Evolutionary conservation across 1,140 invertebrate species (phyloP).

Genomic region (Drosophila navojoa): DNA sequence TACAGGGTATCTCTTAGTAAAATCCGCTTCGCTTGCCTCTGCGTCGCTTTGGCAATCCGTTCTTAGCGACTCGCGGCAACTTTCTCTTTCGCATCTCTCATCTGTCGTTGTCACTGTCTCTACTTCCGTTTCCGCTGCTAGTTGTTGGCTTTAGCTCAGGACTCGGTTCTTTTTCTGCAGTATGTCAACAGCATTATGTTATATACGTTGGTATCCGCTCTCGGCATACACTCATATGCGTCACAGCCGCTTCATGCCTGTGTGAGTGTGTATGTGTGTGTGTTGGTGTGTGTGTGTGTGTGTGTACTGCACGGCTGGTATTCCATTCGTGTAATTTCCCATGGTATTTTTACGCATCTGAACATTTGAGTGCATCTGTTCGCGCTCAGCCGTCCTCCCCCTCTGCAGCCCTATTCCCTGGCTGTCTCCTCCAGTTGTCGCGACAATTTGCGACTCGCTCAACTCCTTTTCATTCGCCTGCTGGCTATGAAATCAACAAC

Average conservation of each 20-base stretch:
- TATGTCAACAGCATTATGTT: conserved; percentile 77
- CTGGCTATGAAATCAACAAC: conserved; percentile 56
- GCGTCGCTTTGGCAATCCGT: conserved; percentile 63
- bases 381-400: not conserved
- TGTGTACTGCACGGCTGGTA: conserved; percentile 36
- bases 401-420: conserved; percentile 4
- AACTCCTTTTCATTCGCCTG: conserved; percentile 37
- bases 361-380: conserved; percentile 65
- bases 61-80: conserved; percentile 29
- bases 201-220: conserved; percentile 37
- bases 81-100: conserved; percentile 41
- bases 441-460: conserved; percentile 49
- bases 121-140: conserved; percentile 76
- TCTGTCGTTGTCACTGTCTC: conserved; percentile 60
- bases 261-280: conserved; percentile 23
- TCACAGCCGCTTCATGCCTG: conserved; percentile 14
- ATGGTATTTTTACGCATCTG: conserved; percentile 62
- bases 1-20: not conserved
- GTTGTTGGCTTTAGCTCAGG: conserved; percentile 53
- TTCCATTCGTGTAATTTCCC: conserved; percentile 81
- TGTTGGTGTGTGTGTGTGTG: too few species aligned
- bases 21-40: not conserved
- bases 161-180: conserved; percentile 24
- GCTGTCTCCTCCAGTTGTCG: conserved; percentile 48
- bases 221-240: conserved; percentile 18